Evolutionary conservation across 2,888 invertebrate species (phyloP).

Genomic region (Diplolepis rosae): DNA sequence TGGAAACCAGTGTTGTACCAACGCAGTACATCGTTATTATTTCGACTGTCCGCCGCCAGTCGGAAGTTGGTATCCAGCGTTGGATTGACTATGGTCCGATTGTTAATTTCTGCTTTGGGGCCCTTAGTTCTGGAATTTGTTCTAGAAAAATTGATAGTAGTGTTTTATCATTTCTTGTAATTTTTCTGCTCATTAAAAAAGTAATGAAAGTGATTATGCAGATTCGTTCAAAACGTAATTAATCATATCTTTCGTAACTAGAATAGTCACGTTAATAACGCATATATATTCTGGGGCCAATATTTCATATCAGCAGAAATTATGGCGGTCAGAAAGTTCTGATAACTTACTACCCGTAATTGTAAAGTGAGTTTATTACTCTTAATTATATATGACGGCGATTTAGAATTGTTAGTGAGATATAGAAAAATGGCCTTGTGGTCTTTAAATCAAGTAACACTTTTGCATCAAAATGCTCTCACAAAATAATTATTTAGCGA

Average conservation of each 20-base stretch:
- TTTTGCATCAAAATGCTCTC: neutral
- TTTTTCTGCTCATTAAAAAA: neutral
- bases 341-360: neutral
- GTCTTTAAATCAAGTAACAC: neutral
- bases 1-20: too few species aligned
- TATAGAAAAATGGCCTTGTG: neutral
- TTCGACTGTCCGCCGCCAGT: too few species aligned
- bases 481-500: neutral
- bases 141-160: neutral
- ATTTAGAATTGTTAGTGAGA: neutral
- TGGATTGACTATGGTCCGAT: too few species aligned
- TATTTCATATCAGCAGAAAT: neutral
- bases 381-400: neutral
- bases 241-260: neutral
- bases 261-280: neutral
- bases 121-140: too few species aligned
- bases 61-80: too few species aligned
- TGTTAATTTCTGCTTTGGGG: too few species aligned
- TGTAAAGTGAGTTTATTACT: slow-evolving; percentile 2
- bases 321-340: slow-evolving; percentile 14
- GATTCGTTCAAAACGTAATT: neutral
- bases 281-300: neutral
- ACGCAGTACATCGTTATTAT: too few species aligned
- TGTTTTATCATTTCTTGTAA: neutral
- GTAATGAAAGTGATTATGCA: neutral